Evolutionary conservation across 2,113 vertebrate species (phyloP).

Genomic region (Jacana jacana): DNA sequence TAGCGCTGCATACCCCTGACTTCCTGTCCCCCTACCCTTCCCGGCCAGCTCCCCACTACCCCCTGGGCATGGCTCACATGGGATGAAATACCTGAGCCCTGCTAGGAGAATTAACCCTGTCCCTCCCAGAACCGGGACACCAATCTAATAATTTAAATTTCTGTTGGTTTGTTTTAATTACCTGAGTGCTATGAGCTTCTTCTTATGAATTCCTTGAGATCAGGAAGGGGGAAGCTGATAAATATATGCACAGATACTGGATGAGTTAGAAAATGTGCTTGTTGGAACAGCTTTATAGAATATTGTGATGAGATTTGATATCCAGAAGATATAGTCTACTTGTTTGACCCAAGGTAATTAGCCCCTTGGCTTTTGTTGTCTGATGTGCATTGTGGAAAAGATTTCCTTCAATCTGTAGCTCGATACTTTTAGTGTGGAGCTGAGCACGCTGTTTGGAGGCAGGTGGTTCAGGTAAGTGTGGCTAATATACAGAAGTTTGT

Average conservation of each 20-base stretch:
- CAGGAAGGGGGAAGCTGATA: neutral
- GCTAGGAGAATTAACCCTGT: no score
- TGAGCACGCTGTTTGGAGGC: neutral
- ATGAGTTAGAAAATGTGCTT: neutral
- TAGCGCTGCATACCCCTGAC: no score
- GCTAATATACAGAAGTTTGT: neutral
- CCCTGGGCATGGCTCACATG: no score
- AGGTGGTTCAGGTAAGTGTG: neutral
- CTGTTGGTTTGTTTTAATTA: neutral
- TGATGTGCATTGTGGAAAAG: neutral
- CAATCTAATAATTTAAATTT: neutral
- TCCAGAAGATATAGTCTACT: neutral
- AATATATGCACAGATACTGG: neutral
- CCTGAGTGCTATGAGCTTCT: neutral
- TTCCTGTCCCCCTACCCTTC: no score
- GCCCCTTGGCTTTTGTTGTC: neutral
- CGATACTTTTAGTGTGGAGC: neutral
- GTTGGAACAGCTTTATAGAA: neutral
- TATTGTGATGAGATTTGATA: neutral
- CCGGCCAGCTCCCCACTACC: no score
- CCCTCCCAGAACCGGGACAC: no score
- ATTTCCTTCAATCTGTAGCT: neutral
- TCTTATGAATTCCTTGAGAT: neutral
- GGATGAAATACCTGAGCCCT: no score
- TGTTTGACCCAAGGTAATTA: neutral